Evolutionary conservation across 30 jellyfish, hydroid and myxozoan genomes (phyloP).

Genomic region (Pelagia noctiluca): DNA sequence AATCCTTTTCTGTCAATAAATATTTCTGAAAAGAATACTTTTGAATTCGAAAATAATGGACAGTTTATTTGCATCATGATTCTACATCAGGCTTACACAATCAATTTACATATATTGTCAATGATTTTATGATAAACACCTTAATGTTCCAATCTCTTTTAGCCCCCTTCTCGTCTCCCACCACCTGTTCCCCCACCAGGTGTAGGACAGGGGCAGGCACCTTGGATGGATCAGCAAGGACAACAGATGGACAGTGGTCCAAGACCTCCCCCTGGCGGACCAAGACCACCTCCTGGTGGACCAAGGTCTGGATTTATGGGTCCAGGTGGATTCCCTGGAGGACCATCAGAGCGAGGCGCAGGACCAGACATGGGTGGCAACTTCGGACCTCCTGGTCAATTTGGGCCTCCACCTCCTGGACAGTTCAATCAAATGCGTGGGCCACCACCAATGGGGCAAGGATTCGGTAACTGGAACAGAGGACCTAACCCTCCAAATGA

Average conservation of each 20-base stretch:
- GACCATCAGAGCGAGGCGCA: conserved; percentile 33
- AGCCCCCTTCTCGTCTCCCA: conserved; percentile 58
- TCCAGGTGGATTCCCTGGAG: background rate
- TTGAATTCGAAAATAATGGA: background rate
- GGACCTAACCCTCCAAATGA: conserved; percentile 39
- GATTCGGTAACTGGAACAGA: conserved; percentile 41
- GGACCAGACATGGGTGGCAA: background rate
- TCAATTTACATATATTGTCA: background rate
- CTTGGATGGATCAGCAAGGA: background rate
- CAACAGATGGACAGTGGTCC: background rate
- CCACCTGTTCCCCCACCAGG: conserved; percentile 74
- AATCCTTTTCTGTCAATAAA: too few relatives aligned
- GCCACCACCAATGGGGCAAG: conserved; percentile 47
- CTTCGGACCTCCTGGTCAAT: background rate
- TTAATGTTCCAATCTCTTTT: background rate
- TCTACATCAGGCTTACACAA: too few relatives aligned
- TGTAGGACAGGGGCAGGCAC: too few relatives aligned
- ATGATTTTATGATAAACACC: background rate
- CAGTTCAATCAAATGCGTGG: conserved; percentile 18
- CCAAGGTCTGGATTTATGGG: conserved; percentile 22
- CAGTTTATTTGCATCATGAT: background rate
- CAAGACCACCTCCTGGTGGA: conserved; percentile 31
- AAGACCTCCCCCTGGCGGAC: too few relatives aligned
- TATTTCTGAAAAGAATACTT: too few relatives aligned
- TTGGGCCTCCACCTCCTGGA: background rate